Percentiles rank a stretch among this genome's conserved stretches.
These are phyloP conservation scores for Luscinia luscinia DNA, from an alignment of 2,797 vertebrate genomes.

Conservation along the genomic window DNA sequence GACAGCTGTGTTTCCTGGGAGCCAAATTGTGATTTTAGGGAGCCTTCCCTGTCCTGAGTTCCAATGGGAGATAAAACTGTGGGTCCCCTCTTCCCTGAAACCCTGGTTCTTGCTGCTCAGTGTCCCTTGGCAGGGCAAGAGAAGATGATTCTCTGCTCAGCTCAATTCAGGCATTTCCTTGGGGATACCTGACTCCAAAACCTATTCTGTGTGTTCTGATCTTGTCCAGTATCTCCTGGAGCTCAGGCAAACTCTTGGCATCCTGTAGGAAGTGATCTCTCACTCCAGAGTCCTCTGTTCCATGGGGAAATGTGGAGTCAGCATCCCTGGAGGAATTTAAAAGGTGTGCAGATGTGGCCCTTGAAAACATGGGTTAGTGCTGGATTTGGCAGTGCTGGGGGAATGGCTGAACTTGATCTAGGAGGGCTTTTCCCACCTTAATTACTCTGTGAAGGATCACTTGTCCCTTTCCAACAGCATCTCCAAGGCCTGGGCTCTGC, in stretches of 20 bases:
- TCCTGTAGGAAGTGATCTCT: rapidly evolving
- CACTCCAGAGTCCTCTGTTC: background rate
- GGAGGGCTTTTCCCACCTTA: background rate
- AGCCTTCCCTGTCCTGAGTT: background rate
- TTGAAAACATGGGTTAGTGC: background rate
- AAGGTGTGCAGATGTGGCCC: background rate
- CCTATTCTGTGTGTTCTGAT: background rate
- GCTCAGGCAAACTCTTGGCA: background rate
- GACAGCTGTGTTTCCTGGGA: background rate
- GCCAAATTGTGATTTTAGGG: background rate
- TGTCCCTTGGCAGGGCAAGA: background rate
- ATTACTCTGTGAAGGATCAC: background rate
- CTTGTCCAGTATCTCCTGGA: background rate
- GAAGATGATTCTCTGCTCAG: background rate
- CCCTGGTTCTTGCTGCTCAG: background rate
- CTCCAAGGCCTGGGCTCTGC: background rate
- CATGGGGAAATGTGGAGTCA: background rate
- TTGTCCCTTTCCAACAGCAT: background rate
- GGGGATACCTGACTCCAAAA: background rate
- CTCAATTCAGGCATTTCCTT: rapidly evolving
- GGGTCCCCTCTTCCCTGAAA: background rate
- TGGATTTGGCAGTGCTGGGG: background rate
- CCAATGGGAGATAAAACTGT: background rate
- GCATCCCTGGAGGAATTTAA: background rate
- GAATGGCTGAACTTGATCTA: background rate